phyloP scores from a whole-genome alignment of 2,888 invertebrate genomes.

The Drosophila maculinotata region DNA sequence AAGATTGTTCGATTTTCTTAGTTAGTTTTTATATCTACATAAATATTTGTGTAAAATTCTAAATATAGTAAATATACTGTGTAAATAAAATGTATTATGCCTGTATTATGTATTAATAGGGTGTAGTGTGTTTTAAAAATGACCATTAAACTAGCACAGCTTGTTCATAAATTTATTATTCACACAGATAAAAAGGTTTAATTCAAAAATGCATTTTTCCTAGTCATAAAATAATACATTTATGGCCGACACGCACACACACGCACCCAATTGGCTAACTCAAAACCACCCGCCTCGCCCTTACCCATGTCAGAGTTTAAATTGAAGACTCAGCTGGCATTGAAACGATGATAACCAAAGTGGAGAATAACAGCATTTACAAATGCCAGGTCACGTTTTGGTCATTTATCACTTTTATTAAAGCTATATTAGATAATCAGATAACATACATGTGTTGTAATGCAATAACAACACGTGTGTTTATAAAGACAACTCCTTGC shows the following conservation, averaged over 20 bases:
- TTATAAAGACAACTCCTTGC: too few relatives aligned
- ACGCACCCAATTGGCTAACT: not conserved
- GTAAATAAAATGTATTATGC: not conserved
- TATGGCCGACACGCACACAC: constrained; percentile 1
- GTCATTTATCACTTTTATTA: constrained; percentile 77
- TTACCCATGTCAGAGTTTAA: constrained; percentile 42
- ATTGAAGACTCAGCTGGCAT: constrained; percentile 27
- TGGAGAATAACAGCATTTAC: constrained; percentile 29
- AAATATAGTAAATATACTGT: constrained; percentile 7
- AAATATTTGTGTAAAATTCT: constrained; percentile 1
- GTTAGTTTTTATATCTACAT: constrained; percentile 20
- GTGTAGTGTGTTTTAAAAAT: too few relatives aligned
- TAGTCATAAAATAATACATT: not conserved
- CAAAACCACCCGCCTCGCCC: not conserved
- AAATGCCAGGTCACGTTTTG: constrained; percentile 76
- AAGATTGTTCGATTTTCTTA: constrained; percentile 10
- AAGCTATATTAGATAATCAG: constrained; percentile 59
- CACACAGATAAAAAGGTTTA: not conserved
- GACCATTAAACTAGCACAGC: too few relatives aligned
- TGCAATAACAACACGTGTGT: too few relatives aligned
- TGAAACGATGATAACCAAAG: constrained; percentile 32
- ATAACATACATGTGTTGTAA: constrained; percentile 10
- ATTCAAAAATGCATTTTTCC: too few relatives aligned
- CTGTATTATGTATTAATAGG: too few relatives aligned
- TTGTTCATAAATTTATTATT: too few relatives aligned